phyloP scores from a whole-genome alignment of 2,113 vertebrate genomes.

The Macrotus californicus region DNA sequence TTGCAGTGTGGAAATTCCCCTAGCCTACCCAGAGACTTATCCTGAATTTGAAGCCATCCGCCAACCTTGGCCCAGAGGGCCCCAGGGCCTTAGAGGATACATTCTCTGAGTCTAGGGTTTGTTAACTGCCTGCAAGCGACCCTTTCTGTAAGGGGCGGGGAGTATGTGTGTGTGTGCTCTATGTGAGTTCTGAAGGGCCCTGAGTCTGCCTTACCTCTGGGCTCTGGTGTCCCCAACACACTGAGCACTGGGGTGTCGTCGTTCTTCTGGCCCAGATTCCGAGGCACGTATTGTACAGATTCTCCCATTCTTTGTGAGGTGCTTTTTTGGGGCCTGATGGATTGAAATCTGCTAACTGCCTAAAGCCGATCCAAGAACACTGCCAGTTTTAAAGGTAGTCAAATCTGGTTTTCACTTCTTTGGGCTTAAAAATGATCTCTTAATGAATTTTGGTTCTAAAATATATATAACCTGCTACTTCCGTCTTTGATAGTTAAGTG shows the following conservation, averaged over 20 bases:
- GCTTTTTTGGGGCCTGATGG: background rate
- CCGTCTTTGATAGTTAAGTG: background rate
- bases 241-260: background rate
- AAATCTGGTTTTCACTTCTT: background rate
- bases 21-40: background rate
- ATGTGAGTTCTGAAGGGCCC: background rate
- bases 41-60: background rate
- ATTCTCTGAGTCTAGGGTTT: background rate
- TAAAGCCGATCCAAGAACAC: background rate
- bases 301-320: background rate
- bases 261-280: background rate
- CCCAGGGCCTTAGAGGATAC: background rate
- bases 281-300: background rate
- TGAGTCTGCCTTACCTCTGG: background rate
- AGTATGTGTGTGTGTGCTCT: rapidly evolving
- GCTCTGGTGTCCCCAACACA: background rate
- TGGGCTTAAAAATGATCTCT: background rate
- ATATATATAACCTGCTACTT: background rate
- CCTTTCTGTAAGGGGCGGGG: rapidly evolving
- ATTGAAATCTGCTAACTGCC: background rate
- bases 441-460: background rate
- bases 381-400: background rate
- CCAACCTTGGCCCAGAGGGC: background rate
- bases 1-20: background rate
- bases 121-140: background rate